phyloP scores from a whole-genome alignment of 2,113 vertebrate species.

The Sander vitreus region DNA sequence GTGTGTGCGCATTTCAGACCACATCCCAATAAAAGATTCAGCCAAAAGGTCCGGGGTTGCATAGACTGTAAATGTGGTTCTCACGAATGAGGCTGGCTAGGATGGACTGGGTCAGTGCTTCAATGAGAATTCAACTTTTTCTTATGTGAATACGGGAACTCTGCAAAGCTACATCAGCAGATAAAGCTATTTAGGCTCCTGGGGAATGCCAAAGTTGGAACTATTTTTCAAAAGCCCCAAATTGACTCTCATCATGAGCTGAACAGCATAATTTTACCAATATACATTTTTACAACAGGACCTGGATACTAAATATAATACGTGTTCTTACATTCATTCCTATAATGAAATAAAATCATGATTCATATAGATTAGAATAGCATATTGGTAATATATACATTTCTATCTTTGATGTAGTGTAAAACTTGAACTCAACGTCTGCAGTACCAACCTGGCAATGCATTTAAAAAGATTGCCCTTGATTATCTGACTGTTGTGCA shows the following conservation, averaged over 20 bases:
- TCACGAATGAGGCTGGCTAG: slow-evolving; percentile 63
- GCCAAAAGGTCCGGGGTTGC: slow-evolving; percentile 72
- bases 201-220: slow-evolving; percentile 29
- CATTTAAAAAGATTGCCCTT: neutral
- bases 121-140: slow-evolving; percentile 66
- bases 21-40: slow-evolving; percentile 72
- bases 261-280: neutral
- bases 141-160: slow-evolving; percentile 51
- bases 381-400: neutral
- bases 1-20: slow-evolving; percentile 43
- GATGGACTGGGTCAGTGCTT: slow-evolving; percentile 53
- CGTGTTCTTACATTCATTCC: neutral
- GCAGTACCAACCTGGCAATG: neutral
- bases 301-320: neutral
- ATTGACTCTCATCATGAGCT: neutral
- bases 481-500: neutral
- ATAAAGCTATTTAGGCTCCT: slow-evolving; percentile 21
- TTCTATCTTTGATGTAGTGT: neutral
- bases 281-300: neutral
- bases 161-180: slow-evolving; percentile 29
- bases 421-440: neutral
- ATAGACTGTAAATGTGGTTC: slow-evolving; percentile 69
- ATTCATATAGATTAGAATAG: neutral
- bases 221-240: slow-evolving; percentile 1
- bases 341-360: neutral